Conservation (phyloP, 2,888 invertebrate species). For the Philaethria dido region DNA sequence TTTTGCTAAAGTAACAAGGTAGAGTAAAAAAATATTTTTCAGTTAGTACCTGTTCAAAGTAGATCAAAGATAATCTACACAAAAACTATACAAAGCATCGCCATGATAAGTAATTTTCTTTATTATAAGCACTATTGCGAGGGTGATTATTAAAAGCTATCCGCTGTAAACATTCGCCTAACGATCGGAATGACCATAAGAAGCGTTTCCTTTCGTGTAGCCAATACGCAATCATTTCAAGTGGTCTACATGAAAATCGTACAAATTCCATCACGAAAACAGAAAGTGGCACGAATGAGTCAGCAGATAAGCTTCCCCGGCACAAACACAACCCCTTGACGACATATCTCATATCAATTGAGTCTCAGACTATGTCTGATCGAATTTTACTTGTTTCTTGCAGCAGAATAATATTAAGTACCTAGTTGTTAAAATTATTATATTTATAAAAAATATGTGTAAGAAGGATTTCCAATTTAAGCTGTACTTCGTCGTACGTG, state of each 20-base stretch:
- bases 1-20: too few relatives aligned
- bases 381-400: not conserved
- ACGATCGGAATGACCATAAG: conserved; percentile 42
- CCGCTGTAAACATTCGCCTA: conserved; percentile 34
- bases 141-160: conserved; percentile 16
- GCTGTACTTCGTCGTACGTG: too few relatives aligned
- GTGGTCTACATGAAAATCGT: conserved; percentile 50
- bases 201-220: conserved; percentile 43
- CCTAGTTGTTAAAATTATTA: not conserved
- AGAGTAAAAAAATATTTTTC: too few relatives aligned
- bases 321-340: conserved; percentile 23
- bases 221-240: conserved; percentile 56
- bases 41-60: not conserved
- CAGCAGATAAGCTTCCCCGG: conserved; percentile 55
- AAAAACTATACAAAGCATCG: not conserved
- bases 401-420: not conserved
- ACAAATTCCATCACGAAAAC: conserved; percentile 63
- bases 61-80: not conserved
- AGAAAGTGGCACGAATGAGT: conserved; percentile 51
- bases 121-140: not conserved
- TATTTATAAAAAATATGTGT: too few relatives aligned
- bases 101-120: conserved; percentile 2
- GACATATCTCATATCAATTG: conserved; percentile 20
- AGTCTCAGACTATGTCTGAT: not conserved
- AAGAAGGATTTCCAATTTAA: too few relatives aligned